Conservation (phyloP, 2,113 vertebrate species). For the Pagrus major region DNA sequence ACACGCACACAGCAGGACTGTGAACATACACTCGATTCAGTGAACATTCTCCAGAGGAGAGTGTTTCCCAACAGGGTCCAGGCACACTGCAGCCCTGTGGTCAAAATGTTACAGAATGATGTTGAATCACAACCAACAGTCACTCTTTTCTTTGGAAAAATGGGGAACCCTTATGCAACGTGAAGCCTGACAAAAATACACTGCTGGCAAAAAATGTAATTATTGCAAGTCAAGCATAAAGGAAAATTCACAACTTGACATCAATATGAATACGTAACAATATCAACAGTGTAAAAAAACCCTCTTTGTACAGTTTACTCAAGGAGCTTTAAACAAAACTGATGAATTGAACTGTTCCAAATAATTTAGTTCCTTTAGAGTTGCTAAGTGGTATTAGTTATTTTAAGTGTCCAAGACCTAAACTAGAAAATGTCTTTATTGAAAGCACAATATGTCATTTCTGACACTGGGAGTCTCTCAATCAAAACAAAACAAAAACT, state of each 20-base stretch:
- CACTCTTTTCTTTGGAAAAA: constrained; percentile 60
- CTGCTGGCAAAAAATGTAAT: not conserved
- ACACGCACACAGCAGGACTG: constrained; percentile 31
- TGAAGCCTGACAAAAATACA: constrained; percentile 23
- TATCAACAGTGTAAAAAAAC: constrained; percentile 25
- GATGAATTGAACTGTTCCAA: too few relatives aligned
- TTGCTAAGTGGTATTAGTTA: too few relatives aligned
- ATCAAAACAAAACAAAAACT: too few relatives aligned
- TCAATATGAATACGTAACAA: constrained; percentile 20
- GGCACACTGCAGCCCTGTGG: constrained; percentile 51
- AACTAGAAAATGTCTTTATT: too few relatives aligned
- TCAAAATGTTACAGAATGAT: constrained; percentile 59
- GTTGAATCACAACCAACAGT: constrained; percentile 60
- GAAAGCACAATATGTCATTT: too few relatives aligned
- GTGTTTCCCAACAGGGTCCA: constrained; percentile 62
- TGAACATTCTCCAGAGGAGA: constrained; percentile 41
- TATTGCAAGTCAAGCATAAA: constrained; percentile 19
- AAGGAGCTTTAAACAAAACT: not conserved
- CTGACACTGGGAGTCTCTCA: too few relatives aligned
- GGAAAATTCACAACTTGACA: constrained; percentile 28
- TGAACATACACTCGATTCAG: constrained; percentile 65
- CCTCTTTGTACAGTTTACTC: not conserved
- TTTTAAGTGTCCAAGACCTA: too few relatives aligned
- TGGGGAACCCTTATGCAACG: constrained; percentile 33
- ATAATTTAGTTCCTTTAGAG: too few relatives aligned